A percentile compares a stretch with the other conserved stretches of the same genome.
Evolutionary conservation across 1,140 invertebrate species (phyloP).

Genomic region (Drosophila sp.): DNA sequence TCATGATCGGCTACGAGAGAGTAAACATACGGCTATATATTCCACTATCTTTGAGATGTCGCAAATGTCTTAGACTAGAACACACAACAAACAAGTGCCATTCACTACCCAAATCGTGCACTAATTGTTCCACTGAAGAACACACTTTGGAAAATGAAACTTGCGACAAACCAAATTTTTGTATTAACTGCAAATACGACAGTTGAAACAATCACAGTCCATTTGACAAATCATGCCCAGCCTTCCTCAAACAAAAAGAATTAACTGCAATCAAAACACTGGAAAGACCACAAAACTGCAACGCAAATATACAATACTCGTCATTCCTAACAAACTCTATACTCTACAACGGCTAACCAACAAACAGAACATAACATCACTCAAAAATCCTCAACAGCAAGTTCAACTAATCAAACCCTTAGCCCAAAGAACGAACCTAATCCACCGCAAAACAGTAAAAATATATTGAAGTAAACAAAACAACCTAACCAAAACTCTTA

Average conservation of each 20-base stretch:
- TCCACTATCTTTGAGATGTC: constrained; percentile 19
- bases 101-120: neutral
- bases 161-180: constrained; percentile 12
- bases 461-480: neutral
- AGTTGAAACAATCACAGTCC: constrained; percentile 18
- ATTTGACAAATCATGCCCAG: constrained; percentile 15
- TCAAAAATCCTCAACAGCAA: neutral
- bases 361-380: neutral
- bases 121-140: constrained; percentile 20
- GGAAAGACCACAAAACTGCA: neutral
- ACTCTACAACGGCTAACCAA: neutral
- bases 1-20: constrained; percentile 21
- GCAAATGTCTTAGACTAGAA: neutral
- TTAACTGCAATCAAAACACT: constrained; percentile 20
- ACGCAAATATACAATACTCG: no score
- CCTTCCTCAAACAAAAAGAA: constrained; percentile 27
- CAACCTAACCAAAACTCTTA: neutral
- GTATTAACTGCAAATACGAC: constrained; percentile 16
- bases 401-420: constrained; percentile 3
- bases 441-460: neutral
- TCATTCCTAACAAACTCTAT: no score
- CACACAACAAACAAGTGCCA: neutral
- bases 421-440: neutral
- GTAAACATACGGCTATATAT: constrained; percentile 15
- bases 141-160: constrained; percentile 11